Percentiles rank a stretch among this genome's conserved stretches.
Evolutionary conservation across 2,888 invertebrate species (phyloP).

Genomic region (Micoletzkya japonica): DNA sequence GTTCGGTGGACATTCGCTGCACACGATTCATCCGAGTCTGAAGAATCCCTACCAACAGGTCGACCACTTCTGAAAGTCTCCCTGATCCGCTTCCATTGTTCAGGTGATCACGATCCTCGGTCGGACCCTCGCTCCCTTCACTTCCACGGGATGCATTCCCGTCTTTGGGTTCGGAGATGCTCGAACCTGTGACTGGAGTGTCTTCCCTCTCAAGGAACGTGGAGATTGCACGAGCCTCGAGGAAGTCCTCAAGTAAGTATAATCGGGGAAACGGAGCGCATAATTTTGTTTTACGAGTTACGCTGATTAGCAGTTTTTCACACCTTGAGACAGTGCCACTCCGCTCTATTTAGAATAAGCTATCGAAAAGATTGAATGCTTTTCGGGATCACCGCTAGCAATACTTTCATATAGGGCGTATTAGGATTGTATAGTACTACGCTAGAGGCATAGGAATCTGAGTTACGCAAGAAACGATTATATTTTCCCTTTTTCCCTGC

Average conservation of each 20-base stretch:
- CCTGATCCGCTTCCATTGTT: neutral
- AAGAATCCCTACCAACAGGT: slow-evolving; percentile 68
- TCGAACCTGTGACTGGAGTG: slow-evolving; percentile 65
- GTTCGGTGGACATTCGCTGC: slow-evolving; percentile 66
- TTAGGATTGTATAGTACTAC: no score
- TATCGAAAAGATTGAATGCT: no score
- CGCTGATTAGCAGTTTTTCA: no score
- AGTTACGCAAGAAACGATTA: neutral
- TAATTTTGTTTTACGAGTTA: no score
- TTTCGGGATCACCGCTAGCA: no score
- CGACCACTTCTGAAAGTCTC: neutral
- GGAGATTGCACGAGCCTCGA: slow-evolving; percentile 64
- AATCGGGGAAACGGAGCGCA: no score
- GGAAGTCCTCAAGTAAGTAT: slow-evolving; percentile 64
- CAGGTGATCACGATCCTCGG: slow-evolving; percentile 67
- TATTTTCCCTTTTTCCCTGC: neutral
- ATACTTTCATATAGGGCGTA: no score
- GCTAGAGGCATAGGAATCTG: no score
- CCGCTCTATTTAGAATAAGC: no score
- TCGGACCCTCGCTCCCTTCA: slow-evolving; percentile 67
- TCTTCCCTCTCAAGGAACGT: slow-evolving; percentile 65
- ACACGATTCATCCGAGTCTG: slow-evolving; percentile 53
- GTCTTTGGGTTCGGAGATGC: slow-evolving; percentile 68
- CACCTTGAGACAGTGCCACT: no score
- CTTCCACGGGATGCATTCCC: slow-evolving; percentile 66